phyloP scores from a whole-genome alignment of 2,113 vertebrate genomes.

The Smithornis capensis region DNA sequence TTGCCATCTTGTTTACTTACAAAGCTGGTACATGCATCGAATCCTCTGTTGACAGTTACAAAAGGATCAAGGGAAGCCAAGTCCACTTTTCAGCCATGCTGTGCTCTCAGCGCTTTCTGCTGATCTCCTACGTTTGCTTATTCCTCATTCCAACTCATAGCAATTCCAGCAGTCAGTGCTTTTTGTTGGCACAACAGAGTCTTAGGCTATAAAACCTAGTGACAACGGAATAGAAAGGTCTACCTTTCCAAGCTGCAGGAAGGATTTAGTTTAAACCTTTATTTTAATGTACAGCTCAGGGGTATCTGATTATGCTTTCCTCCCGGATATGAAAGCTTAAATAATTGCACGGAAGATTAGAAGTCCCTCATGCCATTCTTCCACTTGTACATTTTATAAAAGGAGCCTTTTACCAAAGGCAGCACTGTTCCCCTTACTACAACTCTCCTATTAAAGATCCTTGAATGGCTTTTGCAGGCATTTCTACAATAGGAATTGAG shows the following conservation, averaged over 20 bases:
- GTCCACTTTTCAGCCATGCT: neutral
- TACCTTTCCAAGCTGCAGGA: neutral
- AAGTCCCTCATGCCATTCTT: neutral
- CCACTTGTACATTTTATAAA: neutral
- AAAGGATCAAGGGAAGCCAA: neutral
- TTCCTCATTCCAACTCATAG: neutral
- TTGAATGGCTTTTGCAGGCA: neutral
- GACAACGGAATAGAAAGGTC: rapidly evolving
- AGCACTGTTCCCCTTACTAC: neutral
- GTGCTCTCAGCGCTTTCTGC: neutral
- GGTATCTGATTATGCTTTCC: neutral
- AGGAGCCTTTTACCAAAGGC: neutral
- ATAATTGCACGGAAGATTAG: neutral
- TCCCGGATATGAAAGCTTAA: neutral
- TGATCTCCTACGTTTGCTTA: neutral
- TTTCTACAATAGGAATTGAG: neutral
- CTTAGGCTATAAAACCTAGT: neutral
- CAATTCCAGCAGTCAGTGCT: neutral
- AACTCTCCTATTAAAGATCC: neutral
- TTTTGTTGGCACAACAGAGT: neutral
- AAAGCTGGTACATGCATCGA: neutral
- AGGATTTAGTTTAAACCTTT: neutral
- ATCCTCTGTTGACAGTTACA: neutral
- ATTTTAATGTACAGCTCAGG: neutral
- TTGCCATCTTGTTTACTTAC: neutral